Evolutionary conservation across 2,888 invertebrate species (phyloP).

Genomic region (Hesperia comma): DNA sequence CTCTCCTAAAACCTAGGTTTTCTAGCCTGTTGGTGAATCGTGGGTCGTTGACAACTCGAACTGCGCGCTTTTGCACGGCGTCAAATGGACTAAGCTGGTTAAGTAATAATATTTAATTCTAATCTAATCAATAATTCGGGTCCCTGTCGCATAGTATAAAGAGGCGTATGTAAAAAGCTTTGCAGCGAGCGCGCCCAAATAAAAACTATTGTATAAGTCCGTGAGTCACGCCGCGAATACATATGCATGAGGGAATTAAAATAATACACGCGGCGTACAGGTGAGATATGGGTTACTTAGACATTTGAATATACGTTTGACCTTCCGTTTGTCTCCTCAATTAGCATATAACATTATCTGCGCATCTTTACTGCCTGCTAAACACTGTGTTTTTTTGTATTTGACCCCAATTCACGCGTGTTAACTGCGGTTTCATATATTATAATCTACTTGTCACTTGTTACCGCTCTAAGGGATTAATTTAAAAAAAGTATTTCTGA

Average conservation of each 20-base stretch:
- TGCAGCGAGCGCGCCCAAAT: constrained; percentile 29
- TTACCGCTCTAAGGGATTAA: too few relatives aligned
- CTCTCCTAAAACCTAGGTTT: too few relatives aligned
- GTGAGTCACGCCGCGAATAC: constrained; percentile 64
- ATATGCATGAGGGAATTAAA: constrained; percentile 76
- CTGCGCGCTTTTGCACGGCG: too few relatives aligned
- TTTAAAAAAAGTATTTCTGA: too few relatives aligned
- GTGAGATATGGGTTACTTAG: constrained; percentile 60
- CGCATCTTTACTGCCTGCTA: neutral
- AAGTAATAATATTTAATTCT: too few relatives aligned
- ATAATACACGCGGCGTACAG: constrained; percentile 61
- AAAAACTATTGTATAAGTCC: constrained; percentile 45
- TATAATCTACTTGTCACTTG: too few relatives aligned
- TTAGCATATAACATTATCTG: constrained; percentile 51
- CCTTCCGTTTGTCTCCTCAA: constrained; percentile 57
- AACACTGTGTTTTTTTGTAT: too few relatives aligned
- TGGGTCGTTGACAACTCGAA: too few relatives aligned
- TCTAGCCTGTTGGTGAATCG: too few relatives aligned
- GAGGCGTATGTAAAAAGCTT: constrained; percentile 16
- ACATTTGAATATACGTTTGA: constrained; percentile 67
- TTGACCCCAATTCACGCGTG: too few relatives aligned
- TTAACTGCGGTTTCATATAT: too few relatives aligned
- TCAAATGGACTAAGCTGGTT: too few relatives aligned
- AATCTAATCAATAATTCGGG: neutral
- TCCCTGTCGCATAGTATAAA: constrained; percentile 15